Conservation (phyloP, 1,140 invertebrate species). For the Centruroides sculpturatus region DNA sequence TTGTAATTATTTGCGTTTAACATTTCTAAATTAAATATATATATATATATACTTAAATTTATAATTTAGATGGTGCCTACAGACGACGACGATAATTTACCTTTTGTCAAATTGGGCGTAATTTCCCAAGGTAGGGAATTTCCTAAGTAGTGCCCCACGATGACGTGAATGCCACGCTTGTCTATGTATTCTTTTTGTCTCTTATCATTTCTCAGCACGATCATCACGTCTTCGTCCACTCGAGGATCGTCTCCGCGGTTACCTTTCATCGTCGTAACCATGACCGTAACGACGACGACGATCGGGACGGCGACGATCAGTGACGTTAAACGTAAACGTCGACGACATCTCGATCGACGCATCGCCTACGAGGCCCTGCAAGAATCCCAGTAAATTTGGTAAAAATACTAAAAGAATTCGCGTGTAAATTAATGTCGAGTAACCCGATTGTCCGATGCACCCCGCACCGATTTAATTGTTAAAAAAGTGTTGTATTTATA, state of each 20-base stretch:
- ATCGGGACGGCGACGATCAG: too few relatives aligned
- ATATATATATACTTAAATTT: neutral
- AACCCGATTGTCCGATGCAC: too few relatives aligned
- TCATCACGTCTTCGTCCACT: neutral
- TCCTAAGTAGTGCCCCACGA: slow-evolving; percentile 70
- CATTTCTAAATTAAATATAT: slow-evolving; percentile 42
- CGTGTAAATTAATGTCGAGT: too few relatives aligned
- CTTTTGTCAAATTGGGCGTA: slow-evolving; percentile 49
- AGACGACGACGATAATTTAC: slow-evolving; percentile 26
- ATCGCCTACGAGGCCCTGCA: too few relatives aligned
- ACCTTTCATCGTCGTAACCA: too few relatives aligned
- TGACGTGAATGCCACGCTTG: slow-evolving; percentile 47
- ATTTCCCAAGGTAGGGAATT: slow-evolving; percentile 37
- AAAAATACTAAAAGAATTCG: too few relatives aligned
- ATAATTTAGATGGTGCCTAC: slow-evolving; percentile 7
- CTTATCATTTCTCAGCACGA: slow-evolving; percentile 9
- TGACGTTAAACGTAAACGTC: too few relatives aligned
- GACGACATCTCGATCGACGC: too few relatives aligned
- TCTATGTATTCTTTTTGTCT: slow-evolving; percentile 53
- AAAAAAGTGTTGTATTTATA: too few relatives aligned
- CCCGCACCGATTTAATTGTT: too few relatives aligned
- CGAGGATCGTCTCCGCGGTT: neutral
- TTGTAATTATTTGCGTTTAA: slow-evolving; percentile 67
- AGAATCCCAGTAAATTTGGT: too few relatives aligned
- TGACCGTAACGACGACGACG: too few relatives aligned